Base-by-base conservation (phyloP, 2,113 vertebrate species). In the Hylia prasina region DNA sequence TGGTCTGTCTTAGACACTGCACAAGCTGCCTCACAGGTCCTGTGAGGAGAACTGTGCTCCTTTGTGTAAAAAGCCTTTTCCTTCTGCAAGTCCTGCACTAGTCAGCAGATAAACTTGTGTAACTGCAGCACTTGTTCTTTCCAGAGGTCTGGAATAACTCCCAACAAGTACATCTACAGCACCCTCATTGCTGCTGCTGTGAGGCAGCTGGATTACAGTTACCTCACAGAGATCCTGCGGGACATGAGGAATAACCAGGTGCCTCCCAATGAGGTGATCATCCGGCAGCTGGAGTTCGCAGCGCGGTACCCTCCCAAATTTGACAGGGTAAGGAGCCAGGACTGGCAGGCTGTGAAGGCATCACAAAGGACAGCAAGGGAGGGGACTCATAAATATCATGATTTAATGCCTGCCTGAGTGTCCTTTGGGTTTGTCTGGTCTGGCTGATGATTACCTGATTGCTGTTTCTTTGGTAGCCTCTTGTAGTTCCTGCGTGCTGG, bases 201-300 rank as follows among this genome's bases (percentile, higher is more conserved):
- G 79, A 98, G 94, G 94, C 97, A 95, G 91, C 97, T 99, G 94
- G 96, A 99, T 97, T 99, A 99, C 28, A 15, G 89, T 6, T 99
- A 99, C 96, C 98, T 99, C 10, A 99, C 97, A 0, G 94, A 96
- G 57, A 96, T 99, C 90, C 97, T 99, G 39, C 97, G 95, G 65
- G 98, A 97, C 90, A 99, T 99, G 99, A 97, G 92, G 21, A 96
- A 51, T 5, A 97, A 89, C 80, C 82, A 91, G 8, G 98, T 99
- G 61, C 96, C 98, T 10, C 99, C 99, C 39, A 99, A 99, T 4
- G 98, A 99, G 56, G 98, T 99, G 39, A 97, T 99, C 96, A 98
- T 99, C 88, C 98, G 94, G 61, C 99, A 99, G 94, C 98, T 99
- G 93, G 99, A 99, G 96, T 99, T 99, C 3, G 99, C 99, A 3